Percentiles rank a stretch among this genome's conserved stretches.
phyloP scores from a whole-genome alignment of 2,797 vertebrate species.

The Pangasius krempfi region DNA sequence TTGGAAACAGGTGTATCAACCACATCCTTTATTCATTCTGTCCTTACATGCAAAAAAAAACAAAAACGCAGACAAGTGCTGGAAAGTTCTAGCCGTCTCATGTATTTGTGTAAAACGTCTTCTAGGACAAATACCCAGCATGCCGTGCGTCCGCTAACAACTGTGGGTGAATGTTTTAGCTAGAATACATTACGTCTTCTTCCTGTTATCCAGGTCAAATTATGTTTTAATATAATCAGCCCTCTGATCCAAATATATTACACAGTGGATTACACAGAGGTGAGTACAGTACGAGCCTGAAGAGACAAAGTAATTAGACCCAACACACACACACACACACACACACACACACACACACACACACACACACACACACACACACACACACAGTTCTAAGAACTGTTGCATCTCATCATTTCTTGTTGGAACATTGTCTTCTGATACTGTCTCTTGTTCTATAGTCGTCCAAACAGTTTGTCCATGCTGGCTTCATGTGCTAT shows the following conservation, averaged over 20 bases:
- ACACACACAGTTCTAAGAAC: neutral
- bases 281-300: neutral
- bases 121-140: conserved; percentile 22
- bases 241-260: conserved; percentile 48
- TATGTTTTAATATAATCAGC: conserved; percentile 48
- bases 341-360: conserved; percentile 8
- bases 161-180: neutral
- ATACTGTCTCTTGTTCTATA: neutral
- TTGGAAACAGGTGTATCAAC: neutral
- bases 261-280: conserved; percentile 42
- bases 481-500: no score
- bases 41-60: conserved; percentile 32
- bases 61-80: neutral
- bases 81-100: conserved; percentile 40
- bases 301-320: conserved; percentile 33
- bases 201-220: conserved; percentile 50
- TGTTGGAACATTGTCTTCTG: neutral
- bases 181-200: neutral
- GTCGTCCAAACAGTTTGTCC: no score
- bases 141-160: neutral
- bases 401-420: neutral
- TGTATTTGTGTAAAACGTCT: conserved; percentile 20
- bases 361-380: conserved; percentile 26
- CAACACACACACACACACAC: conserved; percentile 7
- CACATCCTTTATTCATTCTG: conserved; percentile 37